Evolutionary conservation across 2,888 invertebrate genomes (phyloP).

Genomic region (Crioceris asparagi): DNA sequence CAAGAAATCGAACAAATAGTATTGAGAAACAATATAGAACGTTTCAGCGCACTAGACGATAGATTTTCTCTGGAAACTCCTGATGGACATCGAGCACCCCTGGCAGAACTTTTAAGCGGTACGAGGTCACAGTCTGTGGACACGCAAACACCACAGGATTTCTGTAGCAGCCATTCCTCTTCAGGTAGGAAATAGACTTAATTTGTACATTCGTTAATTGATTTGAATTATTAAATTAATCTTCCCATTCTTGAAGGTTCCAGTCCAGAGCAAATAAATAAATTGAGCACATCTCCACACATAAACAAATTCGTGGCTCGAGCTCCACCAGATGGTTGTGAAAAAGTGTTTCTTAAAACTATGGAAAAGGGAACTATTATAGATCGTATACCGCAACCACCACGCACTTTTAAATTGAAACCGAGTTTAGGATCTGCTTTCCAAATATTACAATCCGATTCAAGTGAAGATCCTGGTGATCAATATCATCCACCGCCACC

Average conservation of each 20-base stretch:
- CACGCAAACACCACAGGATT: slow-evolving; percentile 70
- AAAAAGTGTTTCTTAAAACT: slow-evolving; percentile 53
- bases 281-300: slow-evolving; percentile 70
- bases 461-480: too few relatives aligned
- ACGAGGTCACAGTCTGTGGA: slow-evolving; percentile 56
- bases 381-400: slow-evolving; percentile 38
- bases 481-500: too few relatives aligned
- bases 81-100: slow-evolving; percentile 76
- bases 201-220: slow-evolving; percentile 10
- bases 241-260: slow-evolving; percentile 43
- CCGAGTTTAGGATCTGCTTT: slow-evolving; percentile 75
- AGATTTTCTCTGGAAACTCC: too few relatives aligned
- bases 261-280: slow-evolving; percentile 60
- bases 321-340: slow-evolving; percentile 85
- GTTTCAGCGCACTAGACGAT: slow-evolving; percentile 8
- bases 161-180: too few relatives aligned
- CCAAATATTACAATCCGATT: slow-evolving; percentile 60
- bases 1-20: slow-evolving; percentile 78
- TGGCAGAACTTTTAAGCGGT: slow-evolving; percentile 55
- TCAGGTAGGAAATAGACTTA: slow-evolving; percentile 6
- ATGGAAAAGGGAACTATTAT: slow-evolving; percentile 18
- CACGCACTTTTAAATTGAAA: slow-evolving; percentile 63
- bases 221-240: not conserved
- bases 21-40: slow-evolving; percentile 36
- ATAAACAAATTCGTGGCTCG: slow-evolving; percentile 76